phyloP scores from a whole-genome alignment of 64 coral and sea anemone genomes.

The Astreopora myriophthalma region DNA sequence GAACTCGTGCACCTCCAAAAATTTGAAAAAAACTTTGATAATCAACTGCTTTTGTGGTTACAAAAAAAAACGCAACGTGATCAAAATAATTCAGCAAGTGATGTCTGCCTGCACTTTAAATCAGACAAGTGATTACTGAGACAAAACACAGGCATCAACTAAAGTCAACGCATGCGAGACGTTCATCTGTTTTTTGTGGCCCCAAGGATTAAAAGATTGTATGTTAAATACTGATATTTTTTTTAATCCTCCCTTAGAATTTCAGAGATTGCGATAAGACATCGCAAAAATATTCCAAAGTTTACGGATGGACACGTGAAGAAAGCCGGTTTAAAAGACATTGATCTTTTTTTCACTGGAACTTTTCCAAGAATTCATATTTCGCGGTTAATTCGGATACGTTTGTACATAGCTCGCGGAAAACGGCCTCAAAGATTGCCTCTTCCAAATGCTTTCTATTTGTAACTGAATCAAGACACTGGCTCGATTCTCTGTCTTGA shows the following conservation, averaged over 20 bases:
- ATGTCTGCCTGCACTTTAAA: neutral
- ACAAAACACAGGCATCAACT: neutral
- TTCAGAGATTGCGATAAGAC: neutral
- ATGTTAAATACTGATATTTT: neutral
- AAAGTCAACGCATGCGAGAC: neutral
- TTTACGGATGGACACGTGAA: too few relatives aligned
- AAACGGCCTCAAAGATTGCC: too few relatives aligned
- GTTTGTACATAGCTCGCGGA: too few relatives aligned
- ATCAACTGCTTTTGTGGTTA: neutral
- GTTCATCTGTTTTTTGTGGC: neutral
- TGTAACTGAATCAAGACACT: too few relatives aligned
- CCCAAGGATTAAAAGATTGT: neutral
- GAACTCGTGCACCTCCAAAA: neutral
- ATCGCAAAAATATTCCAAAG: neutral
- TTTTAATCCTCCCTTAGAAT: too few relatives aligned
- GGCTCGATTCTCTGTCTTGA: too few relatives aligned
- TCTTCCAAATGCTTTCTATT: too few relatives aligned
- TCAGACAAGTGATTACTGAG: neutral
- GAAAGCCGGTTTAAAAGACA: too few relatives aligned
- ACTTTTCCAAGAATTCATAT: too few relatives aligned
- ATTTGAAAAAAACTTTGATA: neutral
- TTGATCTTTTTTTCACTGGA: too few relatives aligned
- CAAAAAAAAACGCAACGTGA: neutral
- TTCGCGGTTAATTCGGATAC: too few relatives aligned
- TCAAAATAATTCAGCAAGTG: too few relatives aligned